These are phyloP conservation scores for Resseliella maxima DNA, from an alignment of 2,888 invertebrate species.

Conservation along the genomic window DNA sequence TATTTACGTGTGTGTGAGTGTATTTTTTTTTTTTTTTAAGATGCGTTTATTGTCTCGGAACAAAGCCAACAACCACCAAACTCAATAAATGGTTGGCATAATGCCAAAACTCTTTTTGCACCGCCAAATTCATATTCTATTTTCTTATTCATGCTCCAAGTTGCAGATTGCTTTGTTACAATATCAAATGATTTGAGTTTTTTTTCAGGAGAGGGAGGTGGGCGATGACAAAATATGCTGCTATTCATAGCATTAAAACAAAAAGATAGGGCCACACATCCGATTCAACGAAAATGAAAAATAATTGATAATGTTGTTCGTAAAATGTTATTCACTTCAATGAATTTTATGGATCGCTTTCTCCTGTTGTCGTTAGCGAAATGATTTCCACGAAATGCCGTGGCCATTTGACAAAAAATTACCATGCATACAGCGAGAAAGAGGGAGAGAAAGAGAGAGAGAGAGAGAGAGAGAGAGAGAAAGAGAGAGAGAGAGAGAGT, in stretches of 20 bases:
- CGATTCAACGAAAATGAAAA: slow-evolving; percentile 9
- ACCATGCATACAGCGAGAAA: background rate
- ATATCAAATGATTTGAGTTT: background rate
- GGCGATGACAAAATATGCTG: background rate
- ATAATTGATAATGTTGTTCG: slow-evolving; percentile 55
- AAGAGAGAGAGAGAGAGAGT: too few species aligned
- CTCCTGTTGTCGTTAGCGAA: slow-evolving; percentile 37
- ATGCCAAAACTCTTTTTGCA: background rate
- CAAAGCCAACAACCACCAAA: slow-evolving; percentile 43
- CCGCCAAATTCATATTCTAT: background rate
- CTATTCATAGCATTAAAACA: background rate
- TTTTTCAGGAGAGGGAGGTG: too few species aligned
- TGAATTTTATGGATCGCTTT: slow-evolving; percentile 47
- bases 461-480: too few species aligned
- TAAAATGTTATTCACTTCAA: slow-evolving; percentile 51
- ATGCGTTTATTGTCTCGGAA: slow-evolving; percentile 37
- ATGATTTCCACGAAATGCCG: slow-evolving; percentile 37
- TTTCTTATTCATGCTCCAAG: background rate
- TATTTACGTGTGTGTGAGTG: too few species aligned
- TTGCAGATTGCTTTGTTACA: background rate
- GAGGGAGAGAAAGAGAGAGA: too few species aligned
- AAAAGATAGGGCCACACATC: background rate
- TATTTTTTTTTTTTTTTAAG: background rate
- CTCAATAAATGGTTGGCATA: slow-evolving; percentile 30
- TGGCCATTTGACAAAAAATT: background rate